A percentile compares a stretch with the other conserved stretches of the same genome.
These are phyloP conservation scores for Anadara kagoshimensis DNA, from an alignment of 1,140 invertebrate species.

Conservation along the genomic window DNA sequence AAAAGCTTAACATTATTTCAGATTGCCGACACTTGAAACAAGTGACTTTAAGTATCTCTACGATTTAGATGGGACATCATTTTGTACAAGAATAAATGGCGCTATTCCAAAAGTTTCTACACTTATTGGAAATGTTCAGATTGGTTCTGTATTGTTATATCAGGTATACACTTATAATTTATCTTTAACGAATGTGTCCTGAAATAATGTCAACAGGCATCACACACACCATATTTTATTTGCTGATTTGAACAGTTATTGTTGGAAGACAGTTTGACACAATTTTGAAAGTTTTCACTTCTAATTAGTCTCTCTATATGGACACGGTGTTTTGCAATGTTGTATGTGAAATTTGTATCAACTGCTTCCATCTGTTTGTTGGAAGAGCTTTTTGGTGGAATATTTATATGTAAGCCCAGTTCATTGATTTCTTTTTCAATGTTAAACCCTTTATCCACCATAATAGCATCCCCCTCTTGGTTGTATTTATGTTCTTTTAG, in stretches of 20 bases:
- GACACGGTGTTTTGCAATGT: constrained; percentile 45
- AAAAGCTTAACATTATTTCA: background rate
- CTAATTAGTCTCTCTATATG: constrained; percentile 46
- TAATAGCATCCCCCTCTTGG: constrained; percentile 37
- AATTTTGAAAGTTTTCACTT: constrained; percentile 45
- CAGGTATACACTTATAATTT: constrained; percentile 24
- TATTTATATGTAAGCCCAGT: constrained; percentile 37
- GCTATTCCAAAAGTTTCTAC: constrained; percentile 9
- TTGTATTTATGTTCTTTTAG: constrained; percentile 15
- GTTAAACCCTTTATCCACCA: constrained; percentile 52
- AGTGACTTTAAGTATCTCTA: background rate
- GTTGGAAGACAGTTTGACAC: constrained; percentile 35
- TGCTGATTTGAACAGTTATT: constrained; percentile 38
- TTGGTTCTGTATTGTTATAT: constrained; percentile 24
- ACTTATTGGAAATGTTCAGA: constrained; percentile 10
- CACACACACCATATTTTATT: constrained; percentile 50
- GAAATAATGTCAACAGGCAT: constrained; percentile 37
- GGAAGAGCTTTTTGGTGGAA: constrained; percentile 33
- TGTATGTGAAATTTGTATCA: constrained; percentile 28
- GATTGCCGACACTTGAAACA: background rate
- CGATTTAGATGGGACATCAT: constrained; percentile 12
- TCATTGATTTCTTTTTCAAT: constrained; percentile 37
- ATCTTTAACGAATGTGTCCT: constrained; percentile 41
- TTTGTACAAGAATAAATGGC: background rate
- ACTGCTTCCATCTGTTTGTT: constrained; percentile 25